Base-by-base conservation (phyloP, 2,113 vertebrate species). In the Petromus typicus region DNA sequence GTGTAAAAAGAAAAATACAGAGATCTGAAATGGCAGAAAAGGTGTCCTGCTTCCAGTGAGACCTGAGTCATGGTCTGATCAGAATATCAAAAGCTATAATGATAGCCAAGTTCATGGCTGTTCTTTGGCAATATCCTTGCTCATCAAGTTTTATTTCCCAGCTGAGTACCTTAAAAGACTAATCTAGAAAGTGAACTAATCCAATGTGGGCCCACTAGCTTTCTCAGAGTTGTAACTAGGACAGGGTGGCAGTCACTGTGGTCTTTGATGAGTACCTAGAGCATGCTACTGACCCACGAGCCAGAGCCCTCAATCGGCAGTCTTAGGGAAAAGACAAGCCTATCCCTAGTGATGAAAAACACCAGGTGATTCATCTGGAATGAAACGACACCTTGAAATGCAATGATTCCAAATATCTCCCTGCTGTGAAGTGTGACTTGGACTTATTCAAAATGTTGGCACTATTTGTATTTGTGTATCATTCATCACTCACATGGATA, bases 361-460 rank as follows among this genome's bases (percentile, higher is more conserved):
- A 59, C 71, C 37, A 81, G 30, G 11, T 82, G 57, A 83, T 40
- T 91, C 69, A 54, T 17, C 51, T 67, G 45, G 18, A 87, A 90
- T 56, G n/a, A 83, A 40, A 92, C 27, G 71, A 66, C 71, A 89
- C 73, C 56, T 32, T 43, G n/a, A 92, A 40, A 51, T 61, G 66
- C 67, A 51, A 75, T 73, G 79, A 93, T 6, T 96, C 59, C 75
- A 67, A 89, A 78, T 34, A 61, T 45, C 63, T 40, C 30, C 57
- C 45, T 71, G 43, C 40, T 86, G 85, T 89, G 22, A 27, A 63
- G 32, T 56, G 40, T 51, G 37, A 43, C 66, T 27, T 64, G 37
- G 66, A 56, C 69, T 97, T 89, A 84, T 43, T 90, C 61, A 67
- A 48, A 92, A 67, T n/a, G 37, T 57, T 86, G 40, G 48, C 56